phyloP scores from a whole-genome alignment of 2,113 vertebrate species.

The Ciconia maguari region DNA sequence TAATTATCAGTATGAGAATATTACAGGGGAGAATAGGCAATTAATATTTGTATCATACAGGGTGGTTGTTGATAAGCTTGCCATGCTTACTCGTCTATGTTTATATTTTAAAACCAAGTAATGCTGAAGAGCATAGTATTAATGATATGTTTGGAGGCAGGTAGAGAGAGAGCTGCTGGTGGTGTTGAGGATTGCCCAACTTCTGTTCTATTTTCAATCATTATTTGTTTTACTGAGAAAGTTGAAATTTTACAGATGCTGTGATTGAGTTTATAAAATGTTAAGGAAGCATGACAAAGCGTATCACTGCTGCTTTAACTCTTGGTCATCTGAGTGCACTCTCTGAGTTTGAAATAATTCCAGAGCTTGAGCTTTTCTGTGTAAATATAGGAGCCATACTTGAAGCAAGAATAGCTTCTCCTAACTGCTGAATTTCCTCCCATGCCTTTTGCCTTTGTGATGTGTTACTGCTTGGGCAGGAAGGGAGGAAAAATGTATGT shows the following conservation, averaged over 20 bases:
- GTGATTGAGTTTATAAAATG: background rate
- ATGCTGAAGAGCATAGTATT: background rate
- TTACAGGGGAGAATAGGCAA: background rate
- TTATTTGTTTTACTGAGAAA: background rate
- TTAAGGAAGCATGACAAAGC: background rate
- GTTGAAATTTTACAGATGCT: background rate
- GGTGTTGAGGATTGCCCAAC: background rate
- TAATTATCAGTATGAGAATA: background rate
- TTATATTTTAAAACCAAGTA: background rate
- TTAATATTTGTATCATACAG: background rate
- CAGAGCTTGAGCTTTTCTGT: background rate
- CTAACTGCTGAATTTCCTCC: background rate
- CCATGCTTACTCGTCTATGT: background rate
- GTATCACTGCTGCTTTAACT: background rate
- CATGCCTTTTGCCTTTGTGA: background rate
- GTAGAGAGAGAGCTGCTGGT: background rate
- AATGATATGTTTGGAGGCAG: background rate
- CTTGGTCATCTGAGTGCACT: background rate
- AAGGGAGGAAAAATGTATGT: accelerated
- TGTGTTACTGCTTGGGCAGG: background rate
- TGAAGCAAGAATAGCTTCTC: background rate
- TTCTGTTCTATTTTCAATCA: background rate
- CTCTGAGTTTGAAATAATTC: background rate
- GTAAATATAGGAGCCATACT: background rate
- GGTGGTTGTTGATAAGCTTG: background rate